Evolutionary conservation across 2,113 vertebrate genomes (phyloP).

Genomic region (Setophaga petechia): DNA sequence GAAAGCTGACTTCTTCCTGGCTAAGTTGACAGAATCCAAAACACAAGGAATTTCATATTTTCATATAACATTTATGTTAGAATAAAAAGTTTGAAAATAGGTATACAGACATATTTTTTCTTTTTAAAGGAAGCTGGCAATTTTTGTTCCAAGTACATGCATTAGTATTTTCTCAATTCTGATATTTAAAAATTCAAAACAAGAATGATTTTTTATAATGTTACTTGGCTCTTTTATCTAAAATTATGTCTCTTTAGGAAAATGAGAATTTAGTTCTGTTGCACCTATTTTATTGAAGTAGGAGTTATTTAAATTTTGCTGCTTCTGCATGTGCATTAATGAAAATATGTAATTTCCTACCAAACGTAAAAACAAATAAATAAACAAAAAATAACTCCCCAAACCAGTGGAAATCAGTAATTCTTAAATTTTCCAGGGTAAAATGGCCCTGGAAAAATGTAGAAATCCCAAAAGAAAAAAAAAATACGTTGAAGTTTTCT

Average conservation of each 20-base stretch:
- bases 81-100: neutral
- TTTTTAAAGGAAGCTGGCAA: neutral
- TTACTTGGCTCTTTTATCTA: neutral
- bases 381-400: fast-evolving
- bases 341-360: neutral
- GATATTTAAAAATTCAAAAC: neutral
- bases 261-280: neutral
- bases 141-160: neutral
- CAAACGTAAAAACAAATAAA: neutral
- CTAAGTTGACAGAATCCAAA: neutral
- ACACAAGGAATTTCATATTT: neutral
- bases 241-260: neutral
- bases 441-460: neutral
- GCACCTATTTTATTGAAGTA: neutral
- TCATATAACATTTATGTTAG: neutral
- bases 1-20: neutral
- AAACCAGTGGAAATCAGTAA: neutral
- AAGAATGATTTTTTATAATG: neutral
- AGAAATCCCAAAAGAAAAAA: neutral
- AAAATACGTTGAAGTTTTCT: neutral
- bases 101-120: neutral
- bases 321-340: neutral
- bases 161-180: neutral
- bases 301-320: neutral
- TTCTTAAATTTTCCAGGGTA: neutral